These are phyloP conservation scores for Saccopteryx bilineata DNA, from an alignment of 2,113 vertebrate species.

Conservation along the genomic window DNA sequence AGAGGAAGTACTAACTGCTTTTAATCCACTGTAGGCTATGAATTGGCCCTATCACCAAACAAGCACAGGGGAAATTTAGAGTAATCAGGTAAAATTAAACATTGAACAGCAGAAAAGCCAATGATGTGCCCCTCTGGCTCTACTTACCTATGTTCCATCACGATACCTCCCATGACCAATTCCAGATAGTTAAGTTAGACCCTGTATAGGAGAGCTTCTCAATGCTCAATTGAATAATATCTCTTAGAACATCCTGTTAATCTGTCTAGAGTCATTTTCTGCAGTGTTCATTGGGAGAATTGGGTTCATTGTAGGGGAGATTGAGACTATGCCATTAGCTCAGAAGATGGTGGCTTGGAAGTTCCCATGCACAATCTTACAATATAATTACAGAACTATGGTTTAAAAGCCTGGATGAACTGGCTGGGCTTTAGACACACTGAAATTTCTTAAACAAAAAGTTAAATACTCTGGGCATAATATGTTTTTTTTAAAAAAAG, in stretches of 20 bases:
- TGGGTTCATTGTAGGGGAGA: accelerated
- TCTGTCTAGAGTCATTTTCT: background rate
- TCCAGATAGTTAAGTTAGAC: background rate
- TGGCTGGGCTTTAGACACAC: background rate
- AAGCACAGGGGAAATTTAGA: background rate
- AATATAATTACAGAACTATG: accelerated
- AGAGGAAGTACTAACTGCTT: background rate
- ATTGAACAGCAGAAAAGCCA: background rate
- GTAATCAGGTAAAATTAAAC: background rate
- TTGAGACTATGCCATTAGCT: background rate
- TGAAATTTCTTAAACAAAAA: constrained; percentile 39
- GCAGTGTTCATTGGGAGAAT: background rate
- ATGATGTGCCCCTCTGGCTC: background rate
- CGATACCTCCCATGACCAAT: background rate
- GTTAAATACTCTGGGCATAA: constrained; percentile 49
- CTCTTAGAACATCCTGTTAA: background rate
- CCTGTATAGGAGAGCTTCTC: background rate
- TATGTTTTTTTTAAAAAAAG: background rate
- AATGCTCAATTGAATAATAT: background rate
- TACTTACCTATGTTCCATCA: background rate
- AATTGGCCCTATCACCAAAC: background rate
- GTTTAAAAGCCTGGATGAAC: background rate
- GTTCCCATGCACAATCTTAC: background rate
- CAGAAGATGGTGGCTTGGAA: no score
- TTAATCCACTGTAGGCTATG: background rate